Evolutionary conservation across 2,888 invertebrate genomes (phyloP).

Genomic region (Flabesymbios commensalis): DNA sequence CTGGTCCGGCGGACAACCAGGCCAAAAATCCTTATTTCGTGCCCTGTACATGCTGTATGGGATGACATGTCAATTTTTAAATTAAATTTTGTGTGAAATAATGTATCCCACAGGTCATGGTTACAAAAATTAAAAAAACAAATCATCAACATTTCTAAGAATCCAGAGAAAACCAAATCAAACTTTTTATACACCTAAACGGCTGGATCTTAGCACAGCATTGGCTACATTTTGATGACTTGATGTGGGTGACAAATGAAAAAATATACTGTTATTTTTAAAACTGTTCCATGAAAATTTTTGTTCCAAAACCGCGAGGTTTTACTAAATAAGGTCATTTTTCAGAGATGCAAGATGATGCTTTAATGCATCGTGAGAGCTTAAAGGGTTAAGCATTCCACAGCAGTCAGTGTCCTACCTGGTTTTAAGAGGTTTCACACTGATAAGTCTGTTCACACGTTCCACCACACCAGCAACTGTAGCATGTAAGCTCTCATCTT

Average conservation of each 20-base stretch:
- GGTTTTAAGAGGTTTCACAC: constrained; percentile 86
- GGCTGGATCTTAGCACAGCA: not conserved
- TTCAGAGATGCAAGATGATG: too few species aligned
- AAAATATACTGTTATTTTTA: too few species aligned
- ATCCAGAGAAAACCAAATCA: not conserved
- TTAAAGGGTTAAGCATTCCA: not conserved
- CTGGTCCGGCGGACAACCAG: too few species aligned
- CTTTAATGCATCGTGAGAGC: not conserved
- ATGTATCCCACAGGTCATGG: too few species aligned
- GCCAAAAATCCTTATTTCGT: too few species aligned
- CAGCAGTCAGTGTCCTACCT: constrained; percentile 68
- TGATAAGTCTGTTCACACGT: constrained; percentile 91
- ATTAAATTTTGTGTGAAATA: too few species aligned
- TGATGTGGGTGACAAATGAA: too few species aligned
- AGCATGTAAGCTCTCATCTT: constrained; percentile 76
- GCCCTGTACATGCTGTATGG: too few species aligned
- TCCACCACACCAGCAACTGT: constrained; percentile 94
- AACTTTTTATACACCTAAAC: not conserved
- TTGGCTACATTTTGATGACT: not conserved
- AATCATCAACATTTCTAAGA: not conserved
- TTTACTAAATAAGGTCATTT: too few species aligned
- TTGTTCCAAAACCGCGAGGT: too few species aligned
- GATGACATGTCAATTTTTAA: too few species aligned
- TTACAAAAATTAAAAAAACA: not conserved
- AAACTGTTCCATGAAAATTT: too few species aligned